Conservation (phyloP, 1,140 invertebrate species). For the Leptinotarsa undecemlineata region DNA sequence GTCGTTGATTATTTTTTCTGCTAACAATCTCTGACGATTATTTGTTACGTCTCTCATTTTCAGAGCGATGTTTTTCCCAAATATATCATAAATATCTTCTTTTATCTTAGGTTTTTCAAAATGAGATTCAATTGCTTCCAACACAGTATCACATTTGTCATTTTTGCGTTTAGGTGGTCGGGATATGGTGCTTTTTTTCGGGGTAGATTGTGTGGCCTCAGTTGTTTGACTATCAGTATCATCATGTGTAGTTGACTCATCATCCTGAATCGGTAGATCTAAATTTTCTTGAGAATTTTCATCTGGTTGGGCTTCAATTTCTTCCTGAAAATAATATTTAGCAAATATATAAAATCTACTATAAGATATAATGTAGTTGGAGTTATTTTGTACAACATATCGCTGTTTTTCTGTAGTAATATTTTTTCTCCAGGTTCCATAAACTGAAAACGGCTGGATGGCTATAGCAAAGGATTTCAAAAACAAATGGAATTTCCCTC, state of each 20-base stretch:
- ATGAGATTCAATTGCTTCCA: not conserved
- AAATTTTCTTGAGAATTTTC: not conserved
- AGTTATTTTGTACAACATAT: not conserved
- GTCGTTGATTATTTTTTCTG: slow-evolving; percentile 27
- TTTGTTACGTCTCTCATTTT: slow-evolving; percentile 24
- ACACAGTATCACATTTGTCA: too few species aligned
- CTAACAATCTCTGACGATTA: slow-evolving; percentile 21
- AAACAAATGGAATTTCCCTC: slow-evolving; percentile 29
- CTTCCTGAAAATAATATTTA: not conserved
- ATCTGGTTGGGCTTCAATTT: not conserved
- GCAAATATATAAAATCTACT: not conserved
- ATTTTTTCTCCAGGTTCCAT: slow-evolving; percentile 34
- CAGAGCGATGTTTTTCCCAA: slow-evolving; percentile 25
- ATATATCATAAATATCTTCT: slow-evolving; percentile 22
- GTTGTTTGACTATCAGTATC: too few species aligned
- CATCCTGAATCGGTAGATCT: not conserved
- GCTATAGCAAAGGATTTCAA: slow-evolving; percentile 45
- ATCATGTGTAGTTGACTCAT: too few species aligned
- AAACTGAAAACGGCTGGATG: slow-evolving; percentile 44
- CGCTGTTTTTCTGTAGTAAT: slow-evolving; percentile 2
- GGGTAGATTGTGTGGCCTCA: too few species aligned
- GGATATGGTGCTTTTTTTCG: too few species aligned
- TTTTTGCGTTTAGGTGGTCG: too few species aligned
- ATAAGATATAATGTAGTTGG: too few species aligned
- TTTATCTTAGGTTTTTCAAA: not conserved